Evolutionary conservation across 2,113 vertebrate genomes (phyloP).

Genomic region (Chunga burmeisteri): DNA sequence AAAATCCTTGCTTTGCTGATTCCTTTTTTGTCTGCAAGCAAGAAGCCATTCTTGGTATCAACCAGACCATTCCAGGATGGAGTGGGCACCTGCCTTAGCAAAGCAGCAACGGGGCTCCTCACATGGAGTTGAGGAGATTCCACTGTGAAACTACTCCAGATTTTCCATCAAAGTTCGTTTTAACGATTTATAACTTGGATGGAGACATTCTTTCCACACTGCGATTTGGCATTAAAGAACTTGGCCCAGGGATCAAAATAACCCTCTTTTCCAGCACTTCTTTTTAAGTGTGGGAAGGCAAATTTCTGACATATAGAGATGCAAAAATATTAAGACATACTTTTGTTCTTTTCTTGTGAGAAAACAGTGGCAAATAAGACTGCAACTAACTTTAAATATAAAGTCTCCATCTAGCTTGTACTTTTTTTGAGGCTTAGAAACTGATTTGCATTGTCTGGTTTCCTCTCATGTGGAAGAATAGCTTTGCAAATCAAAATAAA

Average conservation of each 20-base stretch:
- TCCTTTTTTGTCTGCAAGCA: background rate
- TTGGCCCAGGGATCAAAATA: conserved; percentile 57
- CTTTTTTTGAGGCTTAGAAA: background rate
- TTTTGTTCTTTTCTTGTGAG: background rate
- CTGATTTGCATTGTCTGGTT: background rate
- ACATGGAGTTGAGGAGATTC: background rate
- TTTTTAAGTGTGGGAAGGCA: conserved; percentile 15
- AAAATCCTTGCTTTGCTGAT: background rate
- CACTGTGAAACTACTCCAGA: conserved; percentile 23
- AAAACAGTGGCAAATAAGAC: background rate
- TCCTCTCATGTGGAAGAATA: background rate
- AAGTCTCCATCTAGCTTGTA: background rate
- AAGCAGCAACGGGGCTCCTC: background rate
- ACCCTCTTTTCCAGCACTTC: conserved; percentile 8
- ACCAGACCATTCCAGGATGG: background rate
- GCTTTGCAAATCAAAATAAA: conserved; percentile 21
- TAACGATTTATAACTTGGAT: conserved; percentile 52
- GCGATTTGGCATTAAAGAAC: conserved; percentile 44
- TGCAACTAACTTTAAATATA: background rate
- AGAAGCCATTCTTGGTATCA: background rate
- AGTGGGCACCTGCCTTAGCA: background rate
- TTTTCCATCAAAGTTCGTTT: conserved; percentile 59
- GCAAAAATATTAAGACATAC: background rate
- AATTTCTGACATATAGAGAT: conserved; percentile 32
- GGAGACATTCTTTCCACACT: conserved; percentile 43